Evolutionary conservation across 1,140 invertebrate species (phyloP).

Genomic region (Yoshiicerus persimilis): DNA sequence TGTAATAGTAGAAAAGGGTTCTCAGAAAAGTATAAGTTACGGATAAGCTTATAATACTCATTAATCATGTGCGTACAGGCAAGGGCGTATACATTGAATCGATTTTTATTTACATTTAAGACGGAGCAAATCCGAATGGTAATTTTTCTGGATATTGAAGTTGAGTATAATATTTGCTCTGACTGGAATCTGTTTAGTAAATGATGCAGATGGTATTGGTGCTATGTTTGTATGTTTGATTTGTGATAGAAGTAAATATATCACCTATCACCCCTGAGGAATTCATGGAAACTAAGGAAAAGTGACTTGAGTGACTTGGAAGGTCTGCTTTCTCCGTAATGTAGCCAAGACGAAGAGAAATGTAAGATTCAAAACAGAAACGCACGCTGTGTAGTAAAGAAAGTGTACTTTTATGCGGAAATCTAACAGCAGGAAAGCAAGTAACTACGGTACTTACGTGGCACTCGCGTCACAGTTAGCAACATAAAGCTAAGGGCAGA

Average conservation of each 20-base stretch:
- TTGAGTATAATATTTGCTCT: too few relatives aligned
- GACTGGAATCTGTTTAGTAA: too few relatives aligned
- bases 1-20: too few relatives aligned
- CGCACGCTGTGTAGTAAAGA: neutral
- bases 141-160: too few relatives aligned
- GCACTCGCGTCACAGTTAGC: neutral
- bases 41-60: too few relatives aligned
- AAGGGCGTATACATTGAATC: too few relatives aligned
- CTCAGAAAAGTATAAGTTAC: too few relatives aligned
- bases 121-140: too few relatives aligned
- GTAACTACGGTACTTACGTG: neutral
- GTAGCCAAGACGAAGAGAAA: neutral
- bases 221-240: neutral
- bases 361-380: neutral
- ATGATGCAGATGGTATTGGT: too few relatives aligned
- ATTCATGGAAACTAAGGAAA: neutral
- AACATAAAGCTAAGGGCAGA: neutral
- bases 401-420: neutral
- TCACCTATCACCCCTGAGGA: neutral
- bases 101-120: too few relatives aligned
- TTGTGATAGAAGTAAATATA: neutral
- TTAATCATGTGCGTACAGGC: too few relatives aligned
- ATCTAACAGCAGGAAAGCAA: neutral
- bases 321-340: neutral
- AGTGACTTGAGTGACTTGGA: neutral